phyloP scores from a whole-genome alignment of 2,797 vertebrate species.

The Leptatherina wallacei region DNA sequence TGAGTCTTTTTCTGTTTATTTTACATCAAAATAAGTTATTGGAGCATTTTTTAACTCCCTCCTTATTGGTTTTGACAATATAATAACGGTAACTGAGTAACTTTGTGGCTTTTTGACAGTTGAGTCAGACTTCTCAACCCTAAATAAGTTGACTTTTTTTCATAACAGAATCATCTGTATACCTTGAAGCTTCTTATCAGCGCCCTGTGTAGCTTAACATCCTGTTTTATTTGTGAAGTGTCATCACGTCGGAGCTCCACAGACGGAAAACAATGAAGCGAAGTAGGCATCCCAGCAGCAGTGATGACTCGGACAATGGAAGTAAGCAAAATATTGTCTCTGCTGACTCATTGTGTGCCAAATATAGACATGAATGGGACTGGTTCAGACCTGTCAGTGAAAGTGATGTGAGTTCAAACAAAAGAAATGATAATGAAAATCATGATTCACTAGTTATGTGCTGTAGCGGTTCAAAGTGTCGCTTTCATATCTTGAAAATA shows the following conservation, averaged over 20 bases:
- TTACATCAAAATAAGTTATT: too few species aligned
- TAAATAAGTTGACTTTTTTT: background rate
- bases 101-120: too few species aligned
- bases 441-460: too few species aligned
- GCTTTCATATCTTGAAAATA: background rate
- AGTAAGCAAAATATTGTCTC: conserved; percentile 86
- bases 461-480: too few species aligned
- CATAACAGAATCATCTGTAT: background rate
- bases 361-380: conserved; percentile 41
- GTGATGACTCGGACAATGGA: conserved; percentile 97
- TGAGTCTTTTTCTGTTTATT: too few species aligned
- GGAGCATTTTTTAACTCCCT: too few species aligned
- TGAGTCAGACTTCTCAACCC: background rate
- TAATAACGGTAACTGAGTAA: too few species aligned
- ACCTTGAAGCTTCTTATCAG: background rate
- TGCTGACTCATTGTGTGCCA: conserved; percentile 50
- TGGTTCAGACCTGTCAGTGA: background rate
- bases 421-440: too few species aligned
- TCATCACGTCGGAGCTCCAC: conserved; percentile 37
- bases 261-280: conserved; percentile 91
- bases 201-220: background rate
- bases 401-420: too few species aligned
- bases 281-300: conserved; percentile 92
- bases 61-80: too few species aligned
- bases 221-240: conserved; percentile 36